These are phyloP conservation scores for Ormyrus thymus DNA, from an alignment of 2,888 invertebrate species.

Conservation along the genomic window DNA sequence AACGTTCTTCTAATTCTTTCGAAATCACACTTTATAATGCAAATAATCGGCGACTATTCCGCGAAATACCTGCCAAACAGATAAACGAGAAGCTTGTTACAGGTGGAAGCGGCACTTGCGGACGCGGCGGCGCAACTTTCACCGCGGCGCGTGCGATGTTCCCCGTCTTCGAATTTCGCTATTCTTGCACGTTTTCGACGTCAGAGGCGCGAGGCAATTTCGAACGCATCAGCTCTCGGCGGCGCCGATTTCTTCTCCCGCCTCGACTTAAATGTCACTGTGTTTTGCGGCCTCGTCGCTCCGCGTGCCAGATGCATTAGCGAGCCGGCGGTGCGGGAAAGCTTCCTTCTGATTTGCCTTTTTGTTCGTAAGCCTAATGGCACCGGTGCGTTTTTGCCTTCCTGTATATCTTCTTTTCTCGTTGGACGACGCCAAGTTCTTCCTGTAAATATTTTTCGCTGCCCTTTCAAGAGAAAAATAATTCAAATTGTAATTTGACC, in stretches of 20 bases:
- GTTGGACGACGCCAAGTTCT: background rate
- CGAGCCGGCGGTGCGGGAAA: constrained; percentile 9
- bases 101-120: constrained; percentile 17
- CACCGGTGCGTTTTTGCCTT: background rate
- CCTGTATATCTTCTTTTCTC: background rate
- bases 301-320: constrained; percentile 48
- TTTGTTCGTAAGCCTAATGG: background rate
- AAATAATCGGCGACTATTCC: no score
- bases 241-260: constrained; percentile 27
- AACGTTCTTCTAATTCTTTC: no score
- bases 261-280: constrained; percentile 32
- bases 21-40: no score
- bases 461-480: background rate
- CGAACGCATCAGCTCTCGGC: background rate
- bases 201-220: constrained; percentile 4
- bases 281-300: background rate
- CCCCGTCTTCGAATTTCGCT: background rate
- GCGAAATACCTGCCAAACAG: background rate
- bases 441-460: background rate
- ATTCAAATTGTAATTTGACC: no score
- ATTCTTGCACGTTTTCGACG: background rate
- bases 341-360: constrained; percentile 10
- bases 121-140: constrained; percentile 24
- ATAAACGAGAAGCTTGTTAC: background rate
- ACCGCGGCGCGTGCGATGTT: background rate